These are phyloP conservation scores for Triops cancriformis DNA, from an alignment of 1,140 invertebrate genomes.

Conservation along the genomic window DNA sequence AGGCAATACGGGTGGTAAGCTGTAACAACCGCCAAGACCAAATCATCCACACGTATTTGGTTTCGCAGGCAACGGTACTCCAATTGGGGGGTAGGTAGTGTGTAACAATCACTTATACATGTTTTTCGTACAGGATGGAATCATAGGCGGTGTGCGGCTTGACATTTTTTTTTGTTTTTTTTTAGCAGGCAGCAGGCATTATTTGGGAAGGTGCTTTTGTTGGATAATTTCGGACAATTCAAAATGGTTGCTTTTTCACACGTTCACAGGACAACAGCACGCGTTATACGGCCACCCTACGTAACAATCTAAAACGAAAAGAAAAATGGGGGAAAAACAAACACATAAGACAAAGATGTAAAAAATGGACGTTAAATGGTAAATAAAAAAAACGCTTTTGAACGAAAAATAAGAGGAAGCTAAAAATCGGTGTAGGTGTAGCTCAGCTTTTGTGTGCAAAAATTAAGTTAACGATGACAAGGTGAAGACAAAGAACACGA, in stretches of 20 bases:
- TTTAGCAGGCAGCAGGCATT: slow-evolving; percentile 12
- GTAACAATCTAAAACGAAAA: slow-evolving; percentile 5
- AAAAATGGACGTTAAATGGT: neutral
- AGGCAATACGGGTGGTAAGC: neutral
- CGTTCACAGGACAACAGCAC: slow-evolving; percentile 12
- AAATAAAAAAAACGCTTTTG: neutral
- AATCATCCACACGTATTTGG: neutral
- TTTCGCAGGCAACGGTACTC: neutral
- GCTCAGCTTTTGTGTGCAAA: neutral
- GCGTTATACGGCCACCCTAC: slow-evolving; percentile 12
- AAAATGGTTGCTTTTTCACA: slow-evolving; percentile 13
- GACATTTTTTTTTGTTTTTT: slow-evolving; percentile 3
- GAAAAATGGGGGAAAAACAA: neutral
- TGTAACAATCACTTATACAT: neutral
- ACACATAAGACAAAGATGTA: slow-evolving; percentile 6
- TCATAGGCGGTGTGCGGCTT: slow-evolving; percentile 6
- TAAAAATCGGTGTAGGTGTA: neutral
- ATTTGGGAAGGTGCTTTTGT: slow-evolving; percentile 7
- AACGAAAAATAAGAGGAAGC: neutral
- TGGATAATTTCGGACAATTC: slow-evolving; percentile 9
- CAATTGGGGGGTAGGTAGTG: neutral
- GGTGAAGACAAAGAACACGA: neutral
- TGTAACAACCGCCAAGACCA: neutral
- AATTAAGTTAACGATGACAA: neutral
- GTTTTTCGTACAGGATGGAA: neutral